Evolutionary conservation across 2,888 invertebrate species (phyloP), one percentile per base, ranked within the genome.

Genomic region (Cosmopolites sordidus): DNA sequence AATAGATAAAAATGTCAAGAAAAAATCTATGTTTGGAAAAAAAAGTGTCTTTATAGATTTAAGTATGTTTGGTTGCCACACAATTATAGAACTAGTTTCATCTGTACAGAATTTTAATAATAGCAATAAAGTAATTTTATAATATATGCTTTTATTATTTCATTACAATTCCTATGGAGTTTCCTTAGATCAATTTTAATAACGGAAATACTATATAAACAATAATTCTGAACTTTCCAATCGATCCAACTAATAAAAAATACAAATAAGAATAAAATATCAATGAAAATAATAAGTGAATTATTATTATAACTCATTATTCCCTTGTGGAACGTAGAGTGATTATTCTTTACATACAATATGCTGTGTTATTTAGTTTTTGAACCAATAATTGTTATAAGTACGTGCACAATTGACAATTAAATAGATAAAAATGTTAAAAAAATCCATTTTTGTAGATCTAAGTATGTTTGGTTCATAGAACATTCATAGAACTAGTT

Each of bases 81-180:
- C 51, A 51, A 41, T 22, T 41, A 43, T 43, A 43, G 45, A 5
- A 18, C 43, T 52, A 56, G 47, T 16, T 17, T 49, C 51, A 52
- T 56, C 52, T 56, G 50, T 56, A 52, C 52, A 56, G 43, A 50
- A 16, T 17, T 11, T 18, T 33, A 8, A 33, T 33, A 29, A 37
- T 38, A 41, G 17, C 38, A 54, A 54, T 54, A 54, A 50, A 54
- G 46, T 38, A 50, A 50, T 54, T 54, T 54, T 38, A 49, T 49
- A 49, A 22, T 33, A 12, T 22, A 22, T 22, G 8, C 8, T 22
- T n/a, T n/a, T n/a, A n/a, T n/a, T n/a, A n/a, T n/a, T n/a, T n/a
- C n/a, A n/a, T n/a, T n/a, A n/a, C n/a, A n/a, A n/a, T n/a, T n/a
- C n/a, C n/a, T n/a, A n/a, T n/a, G n/a, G n/a, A n/a, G n/a, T n/a